Evolutionary conservation across 2,113 vertebrate species (phyloP).

Genomic region (Calcarius ornatus): DNA sequence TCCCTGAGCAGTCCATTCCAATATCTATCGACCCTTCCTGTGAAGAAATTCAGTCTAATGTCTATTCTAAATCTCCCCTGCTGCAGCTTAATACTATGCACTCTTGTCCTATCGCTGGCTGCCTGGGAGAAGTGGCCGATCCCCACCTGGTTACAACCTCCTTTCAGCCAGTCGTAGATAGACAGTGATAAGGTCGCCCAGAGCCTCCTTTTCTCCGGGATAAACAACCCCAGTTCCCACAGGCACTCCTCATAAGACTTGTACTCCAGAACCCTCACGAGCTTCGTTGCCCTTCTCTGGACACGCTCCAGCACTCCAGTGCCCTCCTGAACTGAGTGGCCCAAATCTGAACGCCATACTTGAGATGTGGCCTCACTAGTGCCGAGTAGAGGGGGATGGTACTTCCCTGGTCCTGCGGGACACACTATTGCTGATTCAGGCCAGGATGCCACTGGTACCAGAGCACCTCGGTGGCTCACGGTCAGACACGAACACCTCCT

Average conservation of each 20-base stretch:
- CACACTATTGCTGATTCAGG: background rate
- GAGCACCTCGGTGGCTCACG: background rate
- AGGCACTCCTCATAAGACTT: background rate
- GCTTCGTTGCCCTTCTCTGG: background rate
- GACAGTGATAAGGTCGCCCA: background rate
- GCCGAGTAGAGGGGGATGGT: background rate
- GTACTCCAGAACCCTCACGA: background rate
- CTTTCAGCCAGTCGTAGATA: accelerated
- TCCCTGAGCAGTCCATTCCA: background rate
- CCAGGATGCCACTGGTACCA: background rate
- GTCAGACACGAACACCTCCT: background rate
- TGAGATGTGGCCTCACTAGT: background rate
- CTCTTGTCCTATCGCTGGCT: background rate
- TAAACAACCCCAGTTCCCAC: background rate
- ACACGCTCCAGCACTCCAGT: background rate
- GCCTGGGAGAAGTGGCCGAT: background rate
- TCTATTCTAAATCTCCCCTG: no score
- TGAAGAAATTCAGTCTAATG: background rate
- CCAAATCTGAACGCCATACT: background rate
- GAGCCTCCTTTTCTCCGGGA: background rate
- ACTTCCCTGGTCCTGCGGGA: background rate
- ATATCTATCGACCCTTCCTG: background rate
- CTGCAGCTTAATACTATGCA: accelerated
- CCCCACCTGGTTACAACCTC: background rate
- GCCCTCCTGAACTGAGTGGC: background rate